phyloP scores from a whole-genome alignment of 2,888 invertebrate genomes.

The Drosophila greeni region DNA sequence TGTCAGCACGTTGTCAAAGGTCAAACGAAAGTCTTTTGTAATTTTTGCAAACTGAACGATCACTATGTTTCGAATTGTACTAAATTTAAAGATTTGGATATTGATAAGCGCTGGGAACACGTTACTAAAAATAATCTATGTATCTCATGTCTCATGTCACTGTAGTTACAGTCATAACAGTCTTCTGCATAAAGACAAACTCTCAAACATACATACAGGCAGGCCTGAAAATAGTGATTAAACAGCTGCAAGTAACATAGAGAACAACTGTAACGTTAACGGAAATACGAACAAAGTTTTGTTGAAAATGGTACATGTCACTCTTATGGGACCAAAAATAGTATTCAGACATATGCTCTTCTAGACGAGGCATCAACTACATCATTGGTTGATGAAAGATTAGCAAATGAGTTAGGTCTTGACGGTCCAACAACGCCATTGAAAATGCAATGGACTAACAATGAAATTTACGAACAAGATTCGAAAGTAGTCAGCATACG shows the following conservation, averaged over 20 bases:
- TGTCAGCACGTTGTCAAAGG: neutral
- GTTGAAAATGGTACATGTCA: neutral
- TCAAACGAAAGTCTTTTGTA: constrained; percentile 4
- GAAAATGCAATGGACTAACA: constrained; percentile 2
- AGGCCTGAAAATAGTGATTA: neutral
- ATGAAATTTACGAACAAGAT: constrained; percentile 1
- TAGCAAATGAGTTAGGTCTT: neutral
- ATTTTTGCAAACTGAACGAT: neutral
- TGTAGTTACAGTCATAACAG: neutral
- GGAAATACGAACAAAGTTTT: neutral
- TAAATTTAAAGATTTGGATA: too few species aligned
- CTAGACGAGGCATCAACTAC: constrained; percentile 7
- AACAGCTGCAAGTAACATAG: too few species aligned
- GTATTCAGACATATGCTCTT: constrained; percentile 3
- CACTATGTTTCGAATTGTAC: too few species aligned
- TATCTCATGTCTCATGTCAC: neutral
- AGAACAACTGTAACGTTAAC: constrained; percentile 4
- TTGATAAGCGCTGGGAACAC: too few species aligned
- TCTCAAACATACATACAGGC: neutral
- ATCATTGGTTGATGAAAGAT: neutral
- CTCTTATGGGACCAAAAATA: constrained; percentile 6
- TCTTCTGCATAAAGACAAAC: neutral
- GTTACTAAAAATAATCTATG: too few species aligned
- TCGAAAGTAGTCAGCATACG: neutral
- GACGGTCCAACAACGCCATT: neutral